These are phyloP conservation scores for Coregonus ussuriensis DNA, from an alignment of 2,797 vertebrate species.

Conservation along the genomic window DNA sequence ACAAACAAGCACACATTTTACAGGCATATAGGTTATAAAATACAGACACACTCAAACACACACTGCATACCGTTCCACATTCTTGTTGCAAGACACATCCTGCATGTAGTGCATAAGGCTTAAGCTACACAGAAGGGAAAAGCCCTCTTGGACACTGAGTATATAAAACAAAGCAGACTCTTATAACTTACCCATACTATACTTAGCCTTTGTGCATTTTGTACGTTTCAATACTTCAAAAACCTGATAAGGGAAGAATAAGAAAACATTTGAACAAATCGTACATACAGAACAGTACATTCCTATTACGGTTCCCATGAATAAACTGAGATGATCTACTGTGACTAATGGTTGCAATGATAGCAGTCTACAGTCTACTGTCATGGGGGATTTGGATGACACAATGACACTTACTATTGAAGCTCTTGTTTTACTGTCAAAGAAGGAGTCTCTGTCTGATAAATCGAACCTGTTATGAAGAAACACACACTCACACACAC, in stretches of 20 bases:
- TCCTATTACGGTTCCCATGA: no score
- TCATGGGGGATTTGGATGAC: not conserved
- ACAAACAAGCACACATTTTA: not conserved
- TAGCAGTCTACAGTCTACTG: not conserved
- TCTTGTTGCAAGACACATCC: not conserved
- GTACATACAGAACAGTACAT: not conserved
- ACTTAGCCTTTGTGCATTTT: constrained; percentile 92
- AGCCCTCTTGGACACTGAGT: not conserved
- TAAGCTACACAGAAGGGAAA: not conserved
- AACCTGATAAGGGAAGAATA: constrained; percentile 74
- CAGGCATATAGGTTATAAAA: not conserved
- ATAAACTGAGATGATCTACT: not conserved
- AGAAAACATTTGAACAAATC: not conserved
- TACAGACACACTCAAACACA: not conserved
- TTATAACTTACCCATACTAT: constrained; percentile 90
- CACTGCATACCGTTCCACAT: constrained; percentile 2
- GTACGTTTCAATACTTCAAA: constrained; percentile 95
- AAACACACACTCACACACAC: not conserved
- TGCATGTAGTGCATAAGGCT: no score
- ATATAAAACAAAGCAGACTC: not conserved
- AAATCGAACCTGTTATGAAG: constrained; percentile 87
- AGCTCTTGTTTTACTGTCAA: constrained; percentile 96
- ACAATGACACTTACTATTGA: constrained; percentile 86
- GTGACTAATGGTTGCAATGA: not conserved
- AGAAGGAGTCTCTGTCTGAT: constrained; percentile 94